These are phyloP conservation scores for Sebastes wilsoni DNA, from an alignment of 2,797 vertebrate species.

Conservation along the genomic window DNA sequence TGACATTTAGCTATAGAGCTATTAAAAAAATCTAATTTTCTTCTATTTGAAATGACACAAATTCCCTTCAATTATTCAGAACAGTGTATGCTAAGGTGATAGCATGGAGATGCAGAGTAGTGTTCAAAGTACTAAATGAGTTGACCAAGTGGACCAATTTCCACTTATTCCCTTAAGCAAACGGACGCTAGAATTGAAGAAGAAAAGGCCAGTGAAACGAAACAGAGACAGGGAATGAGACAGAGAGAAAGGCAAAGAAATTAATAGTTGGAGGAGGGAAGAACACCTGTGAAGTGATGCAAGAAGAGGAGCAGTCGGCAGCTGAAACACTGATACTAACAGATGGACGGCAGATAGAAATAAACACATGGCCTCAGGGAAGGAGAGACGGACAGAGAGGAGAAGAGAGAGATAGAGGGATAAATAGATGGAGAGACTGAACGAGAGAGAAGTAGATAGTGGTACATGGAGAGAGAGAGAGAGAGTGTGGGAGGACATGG, in stretches of 20 bases:
- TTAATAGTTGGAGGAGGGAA: slow-evolving; percentile 20
- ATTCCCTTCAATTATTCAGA: slow-evolving; percentile 1
- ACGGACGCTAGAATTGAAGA: not conserved
- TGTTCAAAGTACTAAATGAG: not conserved
- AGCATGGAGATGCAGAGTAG: not conserved
- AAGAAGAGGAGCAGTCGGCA: slow-evolving; percentile 53
- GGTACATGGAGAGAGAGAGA: slow-evolving; percentile 26
- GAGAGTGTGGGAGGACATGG: slow-evolving; percentile 74
- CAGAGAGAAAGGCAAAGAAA: not conserved
- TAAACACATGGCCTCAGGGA: slow-evolving; percentile 89
- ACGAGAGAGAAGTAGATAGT: slow-evolving; percentile 23
- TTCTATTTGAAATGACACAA: slow-evolving; percentile 1
- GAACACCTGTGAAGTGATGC: slow-evolving; percentile 61
- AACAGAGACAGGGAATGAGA: slow-evolving; percentile 5
- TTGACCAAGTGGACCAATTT: not conserved
- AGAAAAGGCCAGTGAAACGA: not conserved
- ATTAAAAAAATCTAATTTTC: not conserved
- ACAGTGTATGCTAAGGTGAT: not conserved
- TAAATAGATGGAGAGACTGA: slow-evolving; percentile 37
- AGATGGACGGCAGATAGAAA: slow-evolving; percentile 89
- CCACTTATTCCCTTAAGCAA: not conserved
- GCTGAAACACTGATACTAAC: slow-evolving; percentile 80
- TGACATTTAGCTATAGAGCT: slow-evolving; percentile 28
- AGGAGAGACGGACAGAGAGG: slow-evolving; percentile 56
- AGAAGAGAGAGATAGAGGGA: slow-evolving; percentile 33